Conservation (phyloP, 1,140 invertebrate genomes). For the Araneus ventricosus region DNA sequence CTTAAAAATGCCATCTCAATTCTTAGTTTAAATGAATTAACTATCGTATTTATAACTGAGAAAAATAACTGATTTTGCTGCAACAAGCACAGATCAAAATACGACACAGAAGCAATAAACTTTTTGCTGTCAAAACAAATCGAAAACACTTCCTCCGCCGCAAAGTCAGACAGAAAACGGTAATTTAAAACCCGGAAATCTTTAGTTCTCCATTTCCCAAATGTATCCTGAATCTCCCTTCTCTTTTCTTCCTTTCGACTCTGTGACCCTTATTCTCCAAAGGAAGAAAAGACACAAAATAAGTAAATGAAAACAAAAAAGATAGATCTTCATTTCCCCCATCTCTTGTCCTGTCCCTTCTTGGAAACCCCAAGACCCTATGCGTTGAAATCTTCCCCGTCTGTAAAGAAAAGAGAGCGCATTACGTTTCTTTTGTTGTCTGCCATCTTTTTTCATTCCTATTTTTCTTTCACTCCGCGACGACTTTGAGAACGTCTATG, state of each 20-base stretch:
- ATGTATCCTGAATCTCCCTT: not conserved
- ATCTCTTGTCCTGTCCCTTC: not conserved
- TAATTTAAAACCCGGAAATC: not conserved
- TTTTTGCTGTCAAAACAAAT: no score
- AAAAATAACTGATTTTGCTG: not conserved
- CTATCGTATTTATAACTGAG: no score
- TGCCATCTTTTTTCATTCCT: conserved; percentile 55
- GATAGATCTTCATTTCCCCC: not conserved
- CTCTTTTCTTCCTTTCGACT: not conserved
- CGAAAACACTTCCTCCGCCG: no score
- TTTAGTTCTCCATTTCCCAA: not conserved
- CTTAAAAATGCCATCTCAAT: no score
- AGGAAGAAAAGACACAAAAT: not conserved
- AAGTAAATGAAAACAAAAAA: not conserved
- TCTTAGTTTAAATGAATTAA: no score
- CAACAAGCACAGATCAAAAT: not conserved
- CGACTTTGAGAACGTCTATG: conserved; percentile 55
- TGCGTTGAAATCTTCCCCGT: conserved; percentile 37
- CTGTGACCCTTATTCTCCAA: not conserved
- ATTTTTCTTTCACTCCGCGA: conserved; percentile 12
- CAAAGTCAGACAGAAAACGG: not conserved
- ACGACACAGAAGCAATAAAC: not conserved
- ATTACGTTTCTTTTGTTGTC: conserved; percentile 65
- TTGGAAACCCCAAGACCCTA: not conserved
- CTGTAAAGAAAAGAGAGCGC: not conserved